A percentile compares a stretch with the other conserved stretches of the same genome.
Conservation (phyloP, 2,113 vertebrate species). For the Aptenodytes forsteri region DNA sequence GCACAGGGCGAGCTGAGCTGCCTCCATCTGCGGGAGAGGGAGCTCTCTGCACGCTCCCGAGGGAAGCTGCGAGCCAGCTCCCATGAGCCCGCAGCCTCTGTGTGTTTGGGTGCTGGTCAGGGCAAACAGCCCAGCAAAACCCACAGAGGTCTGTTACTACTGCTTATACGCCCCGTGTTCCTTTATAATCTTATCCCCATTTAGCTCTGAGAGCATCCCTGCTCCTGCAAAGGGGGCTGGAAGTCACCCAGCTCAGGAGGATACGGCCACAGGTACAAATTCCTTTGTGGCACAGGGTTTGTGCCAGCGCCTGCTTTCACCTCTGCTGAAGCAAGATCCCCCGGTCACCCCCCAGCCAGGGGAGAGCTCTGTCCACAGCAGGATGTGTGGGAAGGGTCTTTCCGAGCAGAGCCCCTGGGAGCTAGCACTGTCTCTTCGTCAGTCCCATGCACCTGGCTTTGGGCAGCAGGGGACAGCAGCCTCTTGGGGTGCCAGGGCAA, state of each 20-base stretch:
- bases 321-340: not conserved
- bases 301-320: not conserved
- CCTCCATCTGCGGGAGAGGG: rapidly evolving
- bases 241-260: not conserved
- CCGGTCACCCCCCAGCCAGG: not conserved
- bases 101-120: not conserved
- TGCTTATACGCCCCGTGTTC: not conserved
- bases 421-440: not conserved
- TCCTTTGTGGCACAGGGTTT: not conserved
- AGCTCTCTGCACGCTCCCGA: not conserved
- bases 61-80: not conserved
- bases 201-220: not conserved
- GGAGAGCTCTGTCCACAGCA: not conserved
- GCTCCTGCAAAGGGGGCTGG: not conserved
- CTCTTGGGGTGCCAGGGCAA: not conserved
- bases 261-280: not conserved
- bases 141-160: not conserved
- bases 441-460: not conserved
- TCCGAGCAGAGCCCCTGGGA: not conserved
- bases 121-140: not conserved
- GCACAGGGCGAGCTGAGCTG: rapidly evolving
- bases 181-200: not conserved
- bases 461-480: not conserved
- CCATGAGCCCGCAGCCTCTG: not conserved
- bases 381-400: not conserved